Evolutionary conservation across 2,113 vertebrate genomes (phyloP).

Genomic region (Sterrhoptilus dennistouni): DNA sequence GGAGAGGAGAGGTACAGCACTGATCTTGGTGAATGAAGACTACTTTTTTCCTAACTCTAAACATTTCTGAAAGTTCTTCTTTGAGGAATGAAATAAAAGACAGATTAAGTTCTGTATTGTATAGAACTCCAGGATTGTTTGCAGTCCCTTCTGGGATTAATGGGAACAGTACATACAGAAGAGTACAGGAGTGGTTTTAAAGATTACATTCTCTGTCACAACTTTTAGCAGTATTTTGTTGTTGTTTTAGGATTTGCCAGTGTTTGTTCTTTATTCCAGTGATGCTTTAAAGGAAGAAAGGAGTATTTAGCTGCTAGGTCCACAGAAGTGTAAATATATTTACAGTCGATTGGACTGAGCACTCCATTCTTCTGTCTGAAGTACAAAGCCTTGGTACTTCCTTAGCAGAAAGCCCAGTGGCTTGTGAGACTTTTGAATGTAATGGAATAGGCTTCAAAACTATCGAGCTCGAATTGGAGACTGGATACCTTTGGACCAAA

Average conservation of each 20-base stretch:
- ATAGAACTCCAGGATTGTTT: not conserved
- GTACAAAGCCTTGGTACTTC: not conserved
- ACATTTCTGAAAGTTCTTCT: not conserved
- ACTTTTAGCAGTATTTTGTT: conserved; percentile 23
- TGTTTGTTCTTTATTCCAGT: conserved; percentile 12
- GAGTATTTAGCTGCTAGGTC: conserved; percentile 30
- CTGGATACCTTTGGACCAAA: conserved; percentile 47
- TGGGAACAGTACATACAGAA: not conserved
- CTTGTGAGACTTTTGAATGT: conserved; percentile 32
- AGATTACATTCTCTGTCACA: not conserved
- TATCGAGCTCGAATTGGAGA: not conserved
- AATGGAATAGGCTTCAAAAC: conserved; percentile 20
- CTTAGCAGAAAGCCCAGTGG: not conserved
- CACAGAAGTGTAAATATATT: conserved; percentile 37
- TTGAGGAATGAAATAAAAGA: not conserved
- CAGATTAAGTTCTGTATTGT: not conserved
- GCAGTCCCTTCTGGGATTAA: not conserved
- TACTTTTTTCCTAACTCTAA: not conserved
- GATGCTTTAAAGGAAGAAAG: conserved; percentile 40
- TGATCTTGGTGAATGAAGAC: not conserved
- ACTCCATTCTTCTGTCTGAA: conserved; percentile 21
- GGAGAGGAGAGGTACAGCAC: not conserved
- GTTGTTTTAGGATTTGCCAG: conserved; percentile 7
- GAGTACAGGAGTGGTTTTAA: not conserved
- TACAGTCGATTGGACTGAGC: conserved; percentile 8